Evolutionary conservation across 2,113 vertebrate genomes (phyloP).

Genomic region (Varanus komodoensis): DNA sequence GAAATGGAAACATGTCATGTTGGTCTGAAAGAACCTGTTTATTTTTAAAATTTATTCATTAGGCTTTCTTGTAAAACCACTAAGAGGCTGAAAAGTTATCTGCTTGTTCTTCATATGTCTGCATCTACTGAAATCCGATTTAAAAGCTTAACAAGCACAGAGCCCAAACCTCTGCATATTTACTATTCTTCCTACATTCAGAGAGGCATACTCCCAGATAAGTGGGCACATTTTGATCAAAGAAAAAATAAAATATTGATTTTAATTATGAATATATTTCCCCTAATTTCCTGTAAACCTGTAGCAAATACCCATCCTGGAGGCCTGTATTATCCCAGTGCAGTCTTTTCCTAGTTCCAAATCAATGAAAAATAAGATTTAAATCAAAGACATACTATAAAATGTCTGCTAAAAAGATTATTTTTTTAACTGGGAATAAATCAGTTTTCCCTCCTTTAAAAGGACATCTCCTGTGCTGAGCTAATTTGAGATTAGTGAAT

Average conservation of each 20-base stretch:
- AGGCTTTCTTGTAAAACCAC: background rate
- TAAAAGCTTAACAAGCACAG: background rate
- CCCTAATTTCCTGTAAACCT: background rate
- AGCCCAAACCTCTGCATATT: background rate
- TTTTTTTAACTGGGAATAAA: background rate
- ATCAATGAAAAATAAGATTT: background rate
- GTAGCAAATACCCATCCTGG: background rate
- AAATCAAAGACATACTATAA: no score
- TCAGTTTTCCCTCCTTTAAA: background rate
- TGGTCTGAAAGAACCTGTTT: no score
- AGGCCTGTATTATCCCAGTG: background rate
- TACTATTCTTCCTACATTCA: background rate
- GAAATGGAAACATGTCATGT: no score
- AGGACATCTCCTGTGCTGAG: background rate
- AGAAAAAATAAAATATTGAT: background rate
- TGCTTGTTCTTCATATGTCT: background rate
- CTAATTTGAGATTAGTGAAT: background rate
- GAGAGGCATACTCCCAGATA: background rate
- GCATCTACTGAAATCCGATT: background rate
- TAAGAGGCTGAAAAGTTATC: background rate
- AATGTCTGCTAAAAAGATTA: background rate
- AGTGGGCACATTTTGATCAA: background rate
- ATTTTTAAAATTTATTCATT: background rate
- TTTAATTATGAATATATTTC: background rate
- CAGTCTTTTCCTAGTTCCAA: background rate